These are phyloP conservation scores for Thecophora atra DNA, from an alignment of 2,888 invertebrate species.

Conservation along the genomic window DNA sequence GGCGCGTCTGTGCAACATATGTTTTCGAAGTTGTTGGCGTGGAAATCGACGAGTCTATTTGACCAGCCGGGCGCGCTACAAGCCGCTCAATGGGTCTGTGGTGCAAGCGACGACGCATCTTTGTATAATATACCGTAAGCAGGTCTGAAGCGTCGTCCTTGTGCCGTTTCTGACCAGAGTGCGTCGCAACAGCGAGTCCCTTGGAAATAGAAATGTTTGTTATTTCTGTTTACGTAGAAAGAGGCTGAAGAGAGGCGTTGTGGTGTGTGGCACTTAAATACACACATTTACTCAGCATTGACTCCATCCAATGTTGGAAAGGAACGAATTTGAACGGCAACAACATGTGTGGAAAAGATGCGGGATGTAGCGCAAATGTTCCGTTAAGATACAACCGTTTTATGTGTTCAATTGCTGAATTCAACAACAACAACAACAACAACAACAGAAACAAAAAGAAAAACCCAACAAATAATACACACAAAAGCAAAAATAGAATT, in stretches of 20 bases:
- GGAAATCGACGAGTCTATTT: slow-evolving; percentile 9
- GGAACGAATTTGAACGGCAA: slow-evolving; percentile 9
- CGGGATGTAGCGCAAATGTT: slow-evolving; percentile 40
- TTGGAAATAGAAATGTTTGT: slow-evolving; percentile 13
- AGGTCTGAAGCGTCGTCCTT: slow-evolving; percentile 14
- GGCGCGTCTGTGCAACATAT: slow-evolving; percentile 30
- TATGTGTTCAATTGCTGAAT: slow-evolving; percentile 35
- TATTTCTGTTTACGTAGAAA: slow-evolving; percentile 16
- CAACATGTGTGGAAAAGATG: slow-evolving; percentile 41
- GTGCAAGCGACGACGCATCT: background rate
- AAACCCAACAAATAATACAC: too few relatives aligned
- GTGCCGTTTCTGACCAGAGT: slow-evolving; percentile 8
- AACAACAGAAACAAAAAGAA: too few relatives aligned
- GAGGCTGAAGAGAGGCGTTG: slow-evolving; percentile 13
- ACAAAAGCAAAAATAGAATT: slow-evolving; percentile 16
- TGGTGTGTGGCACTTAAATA: slow-evolving; percentile 29
- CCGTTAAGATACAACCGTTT: slow-evolving; percentile 28
- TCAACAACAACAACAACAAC: slow-evolving; percentile 24
- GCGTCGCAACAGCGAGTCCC: slow-evolving; percentile 2
- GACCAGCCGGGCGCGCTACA: slow-evolving; percentile 8
- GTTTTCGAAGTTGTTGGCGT: slow-evolving; percentile 11
- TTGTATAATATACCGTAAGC: slow-evolving; percentile 12
- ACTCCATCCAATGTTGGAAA: background rate
- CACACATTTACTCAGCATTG: slow-evolving; percentile 28
- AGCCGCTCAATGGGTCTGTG: background rate